These are phyloP conservation scores for Phalloptychus januarius DNA, from an alignment of 2,797 vertebrate species.

Conservation along the genomic window DNA sequence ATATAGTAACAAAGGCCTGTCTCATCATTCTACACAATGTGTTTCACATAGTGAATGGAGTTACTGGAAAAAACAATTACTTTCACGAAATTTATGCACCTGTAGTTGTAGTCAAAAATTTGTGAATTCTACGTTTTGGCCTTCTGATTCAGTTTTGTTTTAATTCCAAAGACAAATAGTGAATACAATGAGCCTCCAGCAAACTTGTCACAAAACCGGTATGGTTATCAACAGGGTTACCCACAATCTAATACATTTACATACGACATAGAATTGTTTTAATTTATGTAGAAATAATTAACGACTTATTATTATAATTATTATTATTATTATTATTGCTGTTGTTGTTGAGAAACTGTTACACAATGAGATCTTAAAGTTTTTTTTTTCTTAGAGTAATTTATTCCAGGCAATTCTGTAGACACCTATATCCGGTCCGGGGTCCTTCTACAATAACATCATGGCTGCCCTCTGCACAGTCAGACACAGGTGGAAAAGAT, in stretches of 20 bases:
- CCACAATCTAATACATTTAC: neutral
- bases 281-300: neutral
- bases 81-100: neutral
- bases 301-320: no score
- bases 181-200: neutral
- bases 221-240: neutral
- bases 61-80: neutral
- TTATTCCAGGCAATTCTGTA: slow-evolving; percentile 60
- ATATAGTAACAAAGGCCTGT: neutral
- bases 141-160: neutral
- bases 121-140: neutral
- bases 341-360: neutral
- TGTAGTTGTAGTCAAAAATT: neutral
- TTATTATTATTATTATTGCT: slow-evolving; percentile 1
- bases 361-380: neutral
- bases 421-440: slow-evolving; percentile 28
- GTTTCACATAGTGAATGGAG: neutral
- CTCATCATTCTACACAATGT: neutral
- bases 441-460: slow-evolving; percentile 76
- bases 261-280: neutral
- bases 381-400: neutral
- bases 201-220: neutral
- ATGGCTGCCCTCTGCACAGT: slow-evolving; percentile 78
- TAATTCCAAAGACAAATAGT: neutral
- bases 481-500: slow-evolving; percentile 70